Conservation (phyloP, 2,888 invertebrate genomes). For the Chrysodeixis includens region DNA sequence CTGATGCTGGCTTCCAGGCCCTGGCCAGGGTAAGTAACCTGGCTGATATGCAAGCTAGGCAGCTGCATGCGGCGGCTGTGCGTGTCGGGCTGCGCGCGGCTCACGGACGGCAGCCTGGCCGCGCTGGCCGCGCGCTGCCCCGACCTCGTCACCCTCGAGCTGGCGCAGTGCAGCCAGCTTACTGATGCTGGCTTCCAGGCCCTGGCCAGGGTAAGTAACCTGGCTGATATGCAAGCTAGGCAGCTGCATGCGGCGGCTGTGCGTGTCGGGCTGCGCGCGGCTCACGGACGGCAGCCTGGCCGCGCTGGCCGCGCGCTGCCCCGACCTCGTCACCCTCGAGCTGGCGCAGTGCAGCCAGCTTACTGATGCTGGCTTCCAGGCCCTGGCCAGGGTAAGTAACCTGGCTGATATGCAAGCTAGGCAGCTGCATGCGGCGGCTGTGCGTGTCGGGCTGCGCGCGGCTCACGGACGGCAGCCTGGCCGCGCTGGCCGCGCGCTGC, state of each 20-base stretch:
- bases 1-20: constrained; percentile 98
- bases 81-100: constrained; percentile 96
- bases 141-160: constrained; percentile 96
- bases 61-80: constrained; percentile 95
- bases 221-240: constrained; percentile 95
- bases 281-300: constrained; percentile 96
- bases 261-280: constrained; percentile 97
- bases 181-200: constrained; percentile 99
- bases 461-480: constrained; percentile 96
- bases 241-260: constrained; percentile 94
- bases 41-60: constrained; percentile 94
- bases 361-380: constrained; percentile 98
- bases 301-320: constrained; percentile 96
- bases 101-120: constrained; percentile 96
- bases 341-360: constrained; percentile 98
- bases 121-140: constrained; percentile 96
- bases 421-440: constrained; percentile 94
- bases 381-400: no score
- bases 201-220: no score
- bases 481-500: constrained; percentile 96
- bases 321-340: constrained; percentile 96
- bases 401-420: constrained; percentile 94
- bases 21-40: no score
- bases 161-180: constrained; percentile 98
- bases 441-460: constrained; percentile 97